Base-by-base conservation (phyloP, 1,140 invertebrate genomes). In the Drosophila murphyi region DNA sequence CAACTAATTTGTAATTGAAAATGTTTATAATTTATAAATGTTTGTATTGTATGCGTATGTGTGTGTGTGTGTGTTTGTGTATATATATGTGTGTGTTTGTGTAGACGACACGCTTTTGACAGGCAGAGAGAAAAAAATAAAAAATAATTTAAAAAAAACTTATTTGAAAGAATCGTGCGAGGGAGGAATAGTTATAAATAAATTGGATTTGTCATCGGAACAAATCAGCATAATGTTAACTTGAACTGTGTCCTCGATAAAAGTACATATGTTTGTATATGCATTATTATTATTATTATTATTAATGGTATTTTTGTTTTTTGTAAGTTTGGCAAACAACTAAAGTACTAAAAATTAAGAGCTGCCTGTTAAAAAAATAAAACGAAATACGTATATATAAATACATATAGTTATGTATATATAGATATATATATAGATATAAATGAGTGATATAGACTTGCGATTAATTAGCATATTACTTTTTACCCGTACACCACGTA, bases 201-300 rank as follows among this genome's bases (percentile, higher is more conserved):
- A 80, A 81, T 74, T 59, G 50, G 60, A 12, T 5, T 62, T 62
- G 47, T 50, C 34, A 2, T 37, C 12, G 48, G 34, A 65, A 57
- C 71, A 89, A 88, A 80, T 80, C 64, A 89, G 79, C 65, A 89
- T 89, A 89, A 89, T 89, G 85, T 89, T 89, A 89, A 89, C 85
- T 89, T 89, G 86, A 89, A 89, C 85, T 89, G 85, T 89, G 85
- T 89, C 85, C 75, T 90, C 72, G 59, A 89, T 81, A 70, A 89
- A 68, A 85, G 74, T 89, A 75, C 76, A 87, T 73, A n/a, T 41
- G 10, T 73, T 64, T 54, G 50, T 60, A 72, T 78, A 62, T 64
- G 47, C 41, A 43, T 3, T 80, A 67, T 67, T 76, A 43, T 64
- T 72, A 61, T 56, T 51, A 43, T 65, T 64, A 41, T 73, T 52